Base-by-base conservation (phyloP, 2,888 invertebrate genomes). In the Prosapia bicincta region DNA sequence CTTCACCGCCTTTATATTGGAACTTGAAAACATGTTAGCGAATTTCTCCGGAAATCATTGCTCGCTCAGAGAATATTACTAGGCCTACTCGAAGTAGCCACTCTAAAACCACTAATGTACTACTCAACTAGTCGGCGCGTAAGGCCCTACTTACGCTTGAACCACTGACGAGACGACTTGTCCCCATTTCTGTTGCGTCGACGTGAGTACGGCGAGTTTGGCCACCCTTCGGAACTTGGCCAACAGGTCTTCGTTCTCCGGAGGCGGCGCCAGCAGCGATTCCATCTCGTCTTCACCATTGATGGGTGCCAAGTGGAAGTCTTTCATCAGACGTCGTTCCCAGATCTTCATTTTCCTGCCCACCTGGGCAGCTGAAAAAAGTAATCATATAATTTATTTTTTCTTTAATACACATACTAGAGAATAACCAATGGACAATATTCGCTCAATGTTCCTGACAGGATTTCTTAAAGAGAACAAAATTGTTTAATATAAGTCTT, bases 281-380 rank as follows among this genome's bases (percentile, higher is more conserved):
- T 87, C 81, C 83, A 87, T 79, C 38, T 90, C 90, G 30, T 91
- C 91, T 3, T 90, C 87, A 0, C 87, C 86, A 0, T 90, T 87
- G 3, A 93, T 89, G 0, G 94, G 93, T 0, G 93, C 91, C 72
- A 96, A 93, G 81, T 94, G 94, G 86, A 95, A 95, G 84, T 94
- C 94, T 83, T 93, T 93, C 92, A 96, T 93, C 72, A 96, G 85
- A 0, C 93, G 89, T n/a, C 95, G 88, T 83, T 96, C 95, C 94
- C 95, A 95, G 0, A 94, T 87, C 88, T 93, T 93, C 78, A 90
- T 90, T 82, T 85, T 85, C 78, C 92, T 93, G 0, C 93, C 94
- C 38, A 92, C 88, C 32, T 92, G 88, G 20, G 77, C 76, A 66
- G 78, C 78, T 78, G 38, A 20, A 75, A 73, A 9, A 23, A 28